These are phyloP conservation scores for Myotis findleyi DNA, from an alignment of 2,797 vertebrate genomes.

Conservation along the genomic window DNA sequence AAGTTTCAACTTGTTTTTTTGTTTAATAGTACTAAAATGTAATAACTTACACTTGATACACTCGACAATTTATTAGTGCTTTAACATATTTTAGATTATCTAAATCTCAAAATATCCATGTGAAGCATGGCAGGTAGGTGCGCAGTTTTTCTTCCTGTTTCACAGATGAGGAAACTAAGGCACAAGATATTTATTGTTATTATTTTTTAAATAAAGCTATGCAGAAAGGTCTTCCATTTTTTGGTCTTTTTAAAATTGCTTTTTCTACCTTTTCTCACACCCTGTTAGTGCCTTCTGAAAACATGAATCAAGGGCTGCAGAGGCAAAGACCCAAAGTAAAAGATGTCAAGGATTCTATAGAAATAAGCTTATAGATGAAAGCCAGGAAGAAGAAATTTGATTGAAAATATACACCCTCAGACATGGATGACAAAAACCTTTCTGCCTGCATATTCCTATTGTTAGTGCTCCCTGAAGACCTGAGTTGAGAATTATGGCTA, in stretches of 20 bases:
- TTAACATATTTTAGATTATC: background rate
- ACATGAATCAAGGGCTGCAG: background rate
- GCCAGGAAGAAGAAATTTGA: constrained; percentile 3
- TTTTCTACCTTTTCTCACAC: background rate
- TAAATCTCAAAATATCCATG: background rate
- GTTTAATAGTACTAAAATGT: background rate
- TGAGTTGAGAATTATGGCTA: background rate
- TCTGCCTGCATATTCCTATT: background rate
- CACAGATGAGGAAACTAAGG: background rate
- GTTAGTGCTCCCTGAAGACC: background rate
- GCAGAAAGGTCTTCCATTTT: background rate
- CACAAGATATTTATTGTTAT: background rate
- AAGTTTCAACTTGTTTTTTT: background rate
- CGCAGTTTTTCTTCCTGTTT: background rate
- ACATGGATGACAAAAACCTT: background rate
- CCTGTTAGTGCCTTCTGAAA: background rate
- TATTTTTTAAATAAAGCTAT: background rate
- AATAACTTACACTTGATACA: background rate
- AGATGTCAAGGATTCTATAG: background rate
- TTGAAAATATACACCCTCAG: background rate
- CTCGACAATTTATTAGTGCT: background rate
- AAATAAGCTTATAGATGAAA: background rate
- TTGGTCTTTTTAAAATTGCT: background rate
- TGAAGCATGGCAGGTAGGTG: background rate
- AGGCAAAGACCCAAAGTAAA: background rate